Conservation (phyloP, 2,113 vertebrate genomes). For the Piaya cayana region DNA sequence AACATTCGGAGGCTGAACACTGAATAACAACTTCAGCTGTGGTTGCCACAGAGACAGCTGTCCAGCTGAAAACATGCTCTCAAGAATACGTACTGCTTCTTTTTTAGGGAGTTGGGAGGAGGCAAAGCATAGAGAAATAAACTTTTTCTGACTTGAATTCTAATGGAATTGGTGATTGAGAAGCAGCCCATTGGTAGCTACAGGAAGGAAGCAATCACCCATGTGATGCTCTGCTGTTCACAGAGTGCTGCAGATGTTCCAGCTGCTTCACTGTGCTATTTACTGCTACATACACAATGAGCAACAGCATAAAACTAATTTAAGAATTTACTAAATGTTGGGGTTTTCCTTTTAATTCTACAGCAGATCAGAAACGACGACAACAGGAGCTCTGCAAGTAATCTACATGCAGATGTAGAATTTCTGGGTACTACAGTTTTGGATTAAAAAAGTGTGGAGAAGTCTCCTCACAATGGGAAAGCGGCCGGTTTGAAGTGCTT, state of each 20-base stretch:
- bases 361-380: not conserved
- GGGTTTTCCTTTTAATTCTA: not conserved
- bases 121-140: not conserved
- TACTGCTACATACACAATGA: not conserved
- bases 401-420: not conserved
- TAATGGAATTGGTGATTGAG: not conserved
- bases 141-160: not conserved
- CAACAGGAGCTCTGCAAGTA: not conserved
- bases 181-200: not conserved
- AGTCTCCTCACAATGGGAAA: not conserved
- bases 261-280: constrained; percentile 10
- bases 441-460: not conserved
- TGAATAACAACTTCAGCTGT: not conserved
- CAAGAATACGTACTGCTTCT: not conserved
- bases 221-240: not conserved
- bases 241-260: not conserved
- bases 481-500: not conserved
- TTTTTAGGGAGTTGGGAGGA: not conserved
- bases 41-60: not conserved
- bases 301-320: not conserved
- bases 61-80: not conserved
- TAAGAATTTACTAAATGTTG: not conserved
- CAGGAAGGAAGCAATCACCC: not conserved
- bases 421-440: not conserved
- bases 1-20: not conserved